Evolutionary conservation across 2,113 vertebrate genomes (phyloP).

Genomic region (Puma concolor): DNA sequence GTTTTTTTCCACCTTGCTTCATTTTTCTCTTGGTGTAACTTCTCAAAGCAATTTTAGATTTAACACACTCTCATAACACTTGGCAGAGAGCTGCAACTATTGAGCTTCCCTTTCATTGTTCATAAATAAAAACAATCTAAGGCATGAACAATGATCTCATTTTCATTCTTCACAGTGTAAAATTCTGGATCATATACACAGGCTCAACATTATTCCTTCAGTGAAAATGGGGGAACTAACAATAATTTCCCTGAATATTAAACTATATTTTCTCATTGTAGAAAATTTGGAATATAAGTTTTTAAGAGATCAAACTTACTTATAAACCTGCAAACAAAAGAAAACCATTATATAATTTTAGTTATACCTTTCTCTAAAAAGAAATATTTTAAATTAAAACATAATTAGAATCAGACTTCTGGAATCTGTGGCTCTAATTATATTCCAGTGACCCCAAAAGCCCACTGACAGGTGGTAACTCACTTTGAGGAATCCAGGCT

Average conservation of each 20-base stretch:
- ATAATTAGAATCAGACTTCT: neutral
- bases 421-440: neutral
- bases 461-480: neutral
- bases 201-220: neutral
- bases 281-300: neutral
- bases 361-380: neutral
- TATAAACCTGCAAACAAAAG: neutral
- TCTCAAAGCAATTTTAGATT: conserved; percentile 17
- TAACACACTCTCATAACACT: neutral
- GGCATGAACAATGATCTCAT: neutral
- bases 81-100: neutral
- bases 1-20: conserved; percentile 3
- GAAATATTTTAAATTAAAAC: neutral
- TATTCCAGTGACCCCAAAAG: neutral
- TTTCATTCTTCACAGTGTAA: conserved; percentile 8
- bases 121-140: neutral
- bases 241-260: conserved; percentile 7
- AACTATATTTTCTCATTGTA: neutral
- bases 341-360: neutral
- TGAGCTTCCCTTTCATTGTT: conserved; percentile 3
- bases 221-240: neutral
- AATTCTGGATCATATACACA: neutral
- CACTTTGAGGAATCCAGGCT: neutral
- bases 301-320: neutral
- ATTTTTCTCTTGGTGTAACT: neutral